Evolutionary conservation across 2,888 invertebrate species (phyloP).

Genomic region (Tupiocoris notatus): DNA sequence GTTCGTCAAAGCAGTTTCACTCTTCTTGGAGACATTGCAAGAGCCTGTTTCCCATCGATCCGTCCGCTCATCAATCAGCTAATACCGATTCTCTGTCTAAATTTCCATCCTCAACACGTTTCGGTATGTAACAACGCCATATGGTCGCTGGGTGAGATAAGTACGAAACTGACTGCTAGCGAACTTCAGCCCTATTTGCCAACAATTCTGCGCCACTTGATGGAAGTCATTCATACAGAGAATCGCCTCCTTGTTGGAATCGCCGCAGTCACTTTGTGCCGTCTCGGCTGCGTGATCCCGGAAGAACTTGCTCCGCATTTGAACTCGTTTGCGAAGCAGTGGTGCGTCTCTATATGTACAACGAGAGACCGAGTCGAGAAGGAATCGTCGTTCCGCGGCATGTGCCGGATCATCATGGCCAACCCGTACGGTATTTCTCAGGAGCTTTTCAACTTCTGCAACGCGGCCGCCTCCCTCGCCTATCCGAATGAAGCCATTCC

Average conservation of each 20-base stretch:
- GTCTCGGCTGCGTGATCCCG: slow-evolving; percentile 99
- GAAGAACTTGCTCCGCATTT: slow-evolving; percentile 99
- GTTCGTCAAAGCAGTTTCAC: slow-evolving; percentile 98
- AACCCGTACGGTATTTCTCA: slow-evolving; percentile 95
- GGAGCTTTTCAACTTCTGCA: slow-evolving; percentile 99
- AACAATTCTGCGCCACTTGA: slow-evolving; percentile 83
- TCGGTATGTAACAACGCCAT: slow-evolving; percentile 99
- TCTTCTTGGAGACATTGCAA: slow-evolving; percentile 92
- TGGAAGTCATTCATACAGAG: slow-evolving; percentile 91
- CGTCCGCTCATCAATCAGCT: slow-evolving; percentile 91
- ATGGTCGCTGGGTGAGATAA: slow-evolving; percentile 99
- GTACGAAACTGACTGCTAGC: slow-evolving; percentile 86
- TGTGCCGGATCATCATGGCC: slow-evolving; percentile 98
- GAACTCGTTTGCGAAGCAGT: slow-evolving; percentile 99
- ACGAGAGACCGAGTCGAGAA: slow-evolving; percentile 99
- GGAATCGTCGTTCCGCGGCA: slow-evolving; percentile 97
- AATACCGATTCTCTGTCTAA: slow-evolving; percentile 91
- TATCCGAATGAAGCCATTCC: slow-evolving; percentile 71
- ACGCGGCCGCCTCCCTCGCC: slow-evolving; percentile 98
- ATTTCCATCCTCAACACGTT: slow-evolving; percentile 94
- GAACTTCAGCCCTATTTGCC: slow-evolving; percentile 92
- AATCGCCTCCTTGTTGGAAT: slow-evolving; percentile 98
- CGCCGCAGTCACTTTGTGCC: slow-evolving; percentile 99
- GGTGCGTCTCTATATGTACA: slow-evolving; percentile 97
- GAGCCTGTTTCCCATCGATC: slow-evolving; percentile 97